phyloP scores from a whole-genome alignment of 2,113 vertebrate genomes.

The Pseudopipra pipra region DNA sequence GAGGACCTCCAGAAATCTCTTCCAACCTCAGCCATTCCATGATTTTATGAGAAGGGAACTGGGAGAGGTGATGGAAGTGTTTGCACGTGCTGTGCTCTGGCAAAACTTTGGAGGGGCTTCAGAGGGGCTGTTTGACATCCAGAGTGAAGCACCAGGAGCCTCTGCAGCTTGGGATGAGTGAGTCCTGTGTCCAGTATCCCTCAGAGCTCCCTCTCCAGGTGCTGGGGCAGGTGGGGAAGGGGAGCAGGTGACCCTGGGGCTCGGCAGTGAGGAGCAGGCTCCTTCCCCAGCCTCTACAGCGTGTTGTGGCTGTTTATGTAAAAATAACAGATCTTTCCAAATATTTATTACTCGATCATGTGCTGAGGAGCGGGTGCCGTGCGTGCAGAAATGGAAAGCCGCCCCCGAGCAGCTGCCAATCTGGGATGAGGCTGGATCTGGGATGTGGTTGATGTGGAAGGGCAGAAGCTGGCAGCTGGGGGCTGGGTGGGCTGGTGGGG shows the following conservation, averaged over 20 bases:
- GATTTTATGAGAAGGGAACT: background rate
- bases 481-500: background rate
- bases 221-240: background rate
- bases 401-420: constrained; percentile 35
- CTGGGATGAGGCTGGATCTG: background rate
- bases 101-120: fast-evolving
- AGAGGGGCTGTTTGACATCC: background rate
- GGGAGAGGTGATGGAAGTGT: background rate
- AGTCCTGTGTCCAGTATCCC: fast-evolving
- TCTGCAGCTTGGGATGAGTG: background rate
- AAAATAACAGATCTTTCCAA: constrained; percentile 50
- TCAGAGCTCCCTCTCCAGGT: fast-evolving
- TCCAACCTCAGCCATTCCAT: fast-evolving
- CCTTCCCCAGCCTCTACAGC: background rate
- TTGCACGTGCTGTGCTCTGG: fast-evolving
- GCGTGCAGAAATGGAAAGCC: background rate
- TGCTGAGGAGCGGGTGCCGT: background rate
- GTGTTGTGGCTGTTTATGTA: constrained; percentile 8
- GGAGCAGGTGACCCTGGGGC: background rate
- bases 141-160: background rate
- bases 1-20: background rate
- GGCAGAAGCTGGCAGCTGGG: background rate
- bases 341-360: constrained; percentile 30
- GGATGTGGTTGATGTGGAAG: background rate
- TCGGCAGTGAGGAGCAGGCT: background rate